Base-by-base conservation (phyloP, 2,113 vertebrate species). In the Reinhardtius hippoglossoides region DNA sequence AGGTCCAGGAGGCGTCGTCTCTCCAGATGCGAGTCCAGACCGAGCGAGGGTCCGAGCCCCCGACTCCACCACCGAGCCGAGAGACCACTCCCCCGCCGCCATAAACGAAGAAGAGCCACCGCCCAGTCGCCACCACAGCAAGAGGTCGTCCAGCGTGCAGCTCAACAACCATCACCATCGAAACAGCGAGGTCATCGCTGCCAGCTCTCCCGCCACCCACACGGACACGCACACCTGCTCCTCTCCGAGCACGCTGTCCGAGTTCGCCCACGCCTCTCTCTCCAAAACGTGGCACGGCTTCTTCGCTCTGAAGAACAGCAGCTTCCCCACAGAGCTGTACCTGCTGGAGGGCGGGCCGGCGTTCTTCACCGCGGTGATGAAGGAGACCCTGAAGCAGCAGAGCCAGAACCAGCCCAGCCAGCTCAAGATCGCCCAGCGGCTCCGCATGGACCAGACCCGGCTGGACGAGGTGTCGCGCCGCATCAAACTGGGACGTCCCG, bases 381-480 rank as follows among this genome's bases (percentile, higher is more conserved):
- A 93, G 91, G 97, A 98, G 90, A 94, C 93, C 71, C 87, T 77
- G 37, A 80, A 76, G 52, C 78, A 3, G 72, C 87, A 82, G 79
- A 94, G 0, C 94, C 64, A 88, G 94, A 61, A 93, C 93, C 89
- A 95, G 93, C 91, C 96, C 72, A 93, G 95, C 4, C 97, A 97
- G 94, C 95, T 99, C 71, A 99, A 99, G 94, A 99, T 99, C 4
- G 97, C 97, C 52, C 98, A 99, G 94, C 93, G 98, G 71, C 96
- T 99, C 42, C 96, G 98, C 70, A 95, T 99, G 74, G 97, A 99
- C 94, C 98, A 97, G 90, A 97, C 96, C 71, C 97, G 98, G 67
- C 95, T 99, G 14, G 98, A 99, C 9, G 98, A 99, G 93, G 98
- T 99, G 55, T 94, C 95, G 0, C 96, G 98, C 0, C 97, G 98